These are phyloP conservation scores for Meloidogyne hapla DNA, from an alignment of 1,140 invertebrate species.

Conservation along the genomic window DNA sequence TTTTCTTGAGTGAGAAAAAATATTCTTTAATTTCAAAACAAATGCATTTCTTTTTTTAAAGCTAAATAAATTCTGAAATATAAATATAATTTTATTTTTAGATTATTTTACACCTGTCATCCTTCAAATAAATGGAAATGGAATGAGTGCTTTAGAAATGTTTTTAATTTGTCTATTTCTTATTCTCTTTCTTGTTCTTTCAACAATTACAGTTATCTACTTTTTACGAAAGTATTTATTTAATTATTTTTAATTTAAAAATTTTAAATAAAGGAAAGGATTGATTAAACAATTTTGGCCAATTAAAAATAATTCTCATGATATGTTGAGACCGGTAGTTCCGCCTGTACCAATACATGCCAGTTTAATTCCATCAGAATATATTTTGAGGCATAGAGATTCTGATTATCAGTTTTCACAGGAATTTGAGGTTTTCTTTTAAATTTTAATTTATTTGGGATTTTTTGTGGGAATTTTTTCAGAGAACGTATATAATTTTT, in stretches of 20 bases:
- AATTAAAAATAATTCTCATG: constrained; percentile 46
- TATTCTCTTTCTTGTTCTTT: constrained; percentile 33
- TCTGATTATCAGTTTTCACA: constrained; percentile 58
- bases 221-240: constrained; percentile 45
- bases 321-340: constrained; percentile 40
- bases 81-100: too few species aligned
- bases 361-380: constrained; percentile 58
- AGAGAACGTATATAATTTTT: too few species aligned
- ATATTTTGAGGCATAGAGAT: constrained; percentile 57
- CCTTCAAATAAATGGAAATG: constrained; percentile 22
- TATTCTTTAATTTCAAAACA: too few species aligned
- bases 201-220: constrained; percentile 35
- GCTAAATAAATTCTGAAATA: background rate
- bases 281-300: constrained; percentile 49
- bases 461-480: too few species aligned
- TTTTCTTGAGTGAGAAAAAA: too few species aligned
- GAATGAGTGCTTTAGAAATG: constrained; percentile 27
- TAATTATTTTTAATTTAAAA: background rate
- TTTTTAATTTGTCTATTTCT: constrained; percentile 43
- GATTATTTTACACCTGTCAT: constrained; percentile 49
- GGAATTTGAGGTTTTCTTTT: constrained; percentile 54
- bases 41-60: too few species aligned
- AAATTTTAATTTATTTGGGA: too few species aligned
- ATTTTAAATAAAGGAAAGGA: constrained; percentile 36
- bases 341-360: constrained; percentile 52